phyloP scores from a whole-genome alignment of 2,888 invertebrate species.

The Heteropelma amictum region DNA sequence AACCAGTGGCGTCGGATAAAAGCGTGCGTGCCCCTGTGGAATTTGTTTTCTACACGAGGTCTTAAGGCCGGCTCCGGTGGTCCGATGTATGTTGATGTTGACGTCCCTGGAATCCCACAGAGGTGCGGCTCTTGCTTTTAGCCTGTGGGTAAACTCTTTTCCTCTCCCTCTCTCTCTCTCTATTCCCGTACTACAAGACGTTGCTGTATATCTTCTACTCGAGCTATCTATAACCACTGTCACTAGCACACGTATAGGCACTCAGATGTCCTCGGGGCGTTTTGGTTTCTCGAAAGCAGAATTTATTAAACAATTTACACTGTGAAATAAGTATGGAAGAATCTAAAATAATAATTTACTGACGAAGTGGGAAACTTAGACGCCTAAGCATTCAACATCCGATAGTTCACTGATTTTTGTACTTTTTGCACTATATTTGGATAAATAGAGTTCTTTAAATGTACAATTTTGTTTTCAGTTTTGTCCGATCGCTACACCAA shows the following conservation, averaged over 20 bases:
- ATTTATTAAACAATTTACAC: neutral
- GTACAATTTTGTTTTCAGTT: neutral
- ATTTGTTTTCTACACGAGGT: conserved; percentile 46
- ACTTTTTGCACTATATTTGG: no score
- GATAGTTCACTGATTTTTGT: no score
- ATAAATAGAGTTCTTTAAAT: no score
- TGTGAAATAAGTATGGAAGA: neutral
- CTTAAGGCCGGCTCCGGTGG: neutral
- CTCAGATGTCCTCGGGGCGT: conserved; percentile 1
- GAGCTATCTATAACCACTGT: conserved; percentile 44
- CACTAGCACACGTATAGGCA: conserved; percentile 14
- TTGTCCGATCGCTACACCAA: neutral
- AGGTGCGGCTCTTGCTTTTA: conserved; percentile 68
- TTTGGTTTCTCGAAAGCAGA: neutral
- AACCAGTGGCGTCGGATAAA: conserved; percentile 61
- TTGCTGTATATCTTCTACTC: conserved; percentile 28
- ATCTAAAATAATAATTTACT: neutral
- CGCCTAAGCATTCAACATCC: no score
- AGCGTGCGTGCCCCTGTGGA: conserved; percentile 44
- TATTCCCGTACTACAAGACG: conserved; percentile 29
- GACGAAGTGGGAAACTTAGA: neutral
- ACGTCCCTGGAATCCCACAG: conserved; percentile 67
- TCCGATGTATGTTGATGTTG: conserved; percentile 54
- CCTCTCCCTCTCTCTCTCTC: conserved; percentile 48
- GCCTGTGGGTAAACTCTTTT: conserved; percentile 46